Evolutionary conservation across 2,113 vertebrate genomes (phyloP), one percentile per base, ranked within the genome.

Genomic region (Porphyrio hochstetteri): DNA sequence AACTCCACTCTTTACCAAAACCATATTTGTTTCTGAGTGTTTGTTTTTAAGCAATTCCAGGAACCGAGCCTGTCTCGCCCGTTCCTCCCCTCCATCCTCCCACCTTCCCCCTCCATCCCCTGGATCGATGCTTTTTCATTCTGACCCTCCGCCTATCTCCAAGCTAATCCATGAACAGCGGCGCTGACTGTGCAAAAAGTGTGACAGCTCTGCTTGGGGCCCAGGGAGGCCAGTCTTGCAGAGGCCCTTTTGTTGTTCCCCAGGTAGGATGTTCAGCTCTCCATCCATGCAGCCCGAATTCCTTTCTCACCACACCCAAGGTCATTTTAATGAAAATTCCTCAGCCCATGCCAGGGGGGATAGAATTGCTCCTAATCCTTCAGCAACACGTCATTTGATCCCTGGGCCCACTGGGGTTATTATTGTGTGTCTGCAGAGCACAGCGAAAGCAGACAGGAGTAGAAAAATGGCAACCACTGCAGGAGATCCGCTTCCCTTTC

Each of bases 261-360:
- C 97, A 98, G 98, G 97, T 98, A 97, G 95, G 92, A 96, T 94
- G 93, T 95, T 93, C 76, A 95, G 85, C 92, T 86, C 55, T 94
- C 95, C 96, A 97, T 98, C 97, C 97, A 93, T 80, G 86, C 95
- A 96, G 95, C 96, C 97, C 35, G 18, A 98, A 98, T 98, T 99
- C 98, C 97, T 98, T 97, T 97, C 96, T 96, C 98, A 96, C 98
- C 98, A 98, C 98, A 98, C 98, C 98, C 98, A 98, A 98, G 98
- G 98, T 98, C 98, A 98, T 98, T 98, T 99, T 98, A 98, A 99
- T 98, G 98, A 98, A 99, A 99, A 99, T 99, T 99, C 99, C 98
- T 98, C 97, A 97, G 69, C 95, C 97, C 95, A 95, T 97, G 98
- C 98, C 98, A 99, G 98, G 97, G 97, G 93, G 98, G 98, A 98